A percentile compares a stretch with the other conserved stretches of the same genome.
These are phyloP conservation scores for Cryptus viduatorius DNA, from an alignment of 2,888 invertebrate species.

Conservation along the genomic window DNA sequence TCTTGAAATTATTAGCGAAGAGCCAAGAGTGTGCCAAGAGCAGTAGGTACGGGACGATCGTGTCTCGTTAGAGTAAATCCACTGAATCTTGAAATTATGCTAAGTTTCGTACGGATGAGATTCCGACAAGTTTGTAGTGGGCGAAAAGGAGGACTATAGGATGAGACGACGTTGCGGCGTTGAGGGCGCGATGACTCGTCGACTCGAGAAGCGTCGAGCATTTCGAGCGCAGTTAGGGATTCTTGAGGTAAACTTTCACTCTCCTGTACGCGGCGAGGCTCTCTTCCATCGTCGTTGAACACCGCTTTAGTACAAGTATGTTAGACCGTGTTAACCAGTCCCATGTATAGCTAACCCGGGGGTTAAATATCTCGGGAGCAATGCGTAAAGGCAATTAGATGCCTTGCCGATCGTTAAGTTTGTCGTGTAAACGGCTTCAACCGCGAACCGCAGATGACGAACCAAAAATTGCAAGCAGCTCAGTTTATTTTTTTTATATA, in stretches of 20 bases:
- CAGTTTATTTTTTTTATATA: background rate
- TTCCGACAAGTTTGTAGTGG: constrained; percentile 56
- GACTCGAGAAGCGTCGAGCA: constrained; percentile 54
- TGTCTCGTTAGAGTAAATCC: constrained; percentile 54
- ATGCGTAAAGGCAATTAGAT: constrained; percentile 65
- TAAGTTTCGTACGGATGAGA: constrained; percentile 53
- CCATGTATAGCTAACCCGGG: constrained; percentile 16
- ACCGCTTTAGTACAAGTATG: constrained; percentile 22
- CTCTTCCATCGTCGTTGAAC: background rate
- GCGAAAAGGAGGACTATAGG: constrained; percentile 11
- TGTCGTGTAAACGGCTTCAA: constrained; percentile 9
- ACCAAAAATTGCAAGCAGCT: constrained; percentile 22
- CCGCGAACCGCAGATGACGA: background rate
- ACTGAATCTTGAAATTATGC: constrained; percentile 63
- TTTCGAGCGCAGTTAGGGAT: constrained; percentile 67
- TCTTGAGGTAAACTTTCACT: constrained; percentile 63
- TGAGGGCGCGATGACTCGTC: constrained; percentile 36
- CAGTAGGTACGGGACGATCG: constrained; percentile 27
- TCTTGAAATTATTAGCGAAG: constrained; percentile 31
- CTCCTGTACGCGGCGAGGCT: background rate
- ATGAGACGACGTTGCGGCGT: constrained; percentile 51
- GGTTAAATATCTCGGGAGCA: constrained; percentile 63
- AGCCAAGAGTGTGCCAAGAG: background rate
- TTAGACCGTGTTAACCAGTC: constrained; percentile 46
- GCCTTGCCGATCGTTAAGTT: constrained; percentile 53